Conservation (phyloP, 2,113 vertebrate genomes). For the Pollachius pollachius region DNA sequence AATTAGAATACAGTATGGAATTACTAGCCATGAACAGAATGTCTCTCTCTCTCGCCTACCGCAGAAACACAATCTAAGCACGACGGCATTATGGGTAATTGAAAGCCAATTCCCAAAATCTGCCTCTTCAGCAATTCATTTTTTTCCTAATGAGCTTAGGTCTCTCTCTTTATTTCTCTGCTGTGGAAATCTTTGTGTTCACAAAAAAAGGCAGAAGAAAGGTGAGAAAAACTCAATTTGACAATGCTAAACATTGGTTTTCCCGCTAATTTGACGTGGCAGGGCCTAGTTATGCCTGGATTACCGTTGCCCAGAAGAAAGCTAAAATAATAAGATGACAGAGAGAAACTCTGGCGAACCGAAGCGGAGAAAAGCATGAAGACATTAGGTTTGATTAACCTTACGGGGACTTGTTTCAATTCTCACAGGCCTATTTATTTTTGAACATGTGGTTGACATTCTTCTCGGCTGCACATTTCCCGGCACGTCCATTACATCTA, state of each 20-base stretch:
- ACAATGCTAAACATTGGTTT: slow-evolving; percentile 48
- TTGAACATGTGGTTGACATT: slow-evolving; percentile 80
- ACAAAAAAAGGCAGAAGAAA: slow-evolving; percentile 34
- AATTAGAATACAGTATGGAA: slow-evolving; percentile 25
- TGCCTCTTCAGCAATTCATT: not conserved
- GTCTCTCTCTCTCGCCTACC: slow-evolving; percentile 13
- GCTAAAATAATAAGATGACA: slow-evolving; percentile 68
- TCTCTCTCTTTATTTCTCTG: slow-evolving; percentile 15
- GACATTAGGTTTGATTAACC: slow-evolving; percentile 75
- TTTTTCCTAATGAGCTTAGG: slow-evolving; percentile 55
- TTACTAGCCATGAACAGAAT: slow-evolving; percentile 3
- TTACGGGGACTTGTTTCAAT: slow-evolving; percentile 75
- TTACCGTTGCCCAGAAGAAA: slow-evolving; percentile 63
- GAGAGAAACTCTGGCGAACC: slow-evolving; percentile 51
- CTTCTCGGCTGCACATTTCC: slow-evolving; percentile 72
- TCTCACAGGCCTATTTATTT: slow-evolving; percentile 76
- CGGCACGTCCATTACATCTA: slow-evolving; percentile 77
- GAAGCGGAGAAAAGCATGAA: slow-evolving; percentile 61
- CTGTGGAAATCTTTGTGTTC: slow-evolving; percentile 23
- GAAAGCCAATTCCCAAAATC: slow-evolving; percentile 26
- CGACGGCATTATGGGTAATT: slow-evolving; percentile 39
- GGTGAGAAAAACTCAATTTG: slow-evolving; percentile 54
- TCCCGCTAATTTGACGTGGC: slow-evolving; percentile 64
- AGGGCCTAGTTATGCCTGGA: slow-evolving; percentile 61
- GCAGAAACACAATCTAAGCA: slow-evolving; percentile 32